Conservation (phyloP, 2,113 vertebrate species). For the Pterocles burchelli region DNA sequence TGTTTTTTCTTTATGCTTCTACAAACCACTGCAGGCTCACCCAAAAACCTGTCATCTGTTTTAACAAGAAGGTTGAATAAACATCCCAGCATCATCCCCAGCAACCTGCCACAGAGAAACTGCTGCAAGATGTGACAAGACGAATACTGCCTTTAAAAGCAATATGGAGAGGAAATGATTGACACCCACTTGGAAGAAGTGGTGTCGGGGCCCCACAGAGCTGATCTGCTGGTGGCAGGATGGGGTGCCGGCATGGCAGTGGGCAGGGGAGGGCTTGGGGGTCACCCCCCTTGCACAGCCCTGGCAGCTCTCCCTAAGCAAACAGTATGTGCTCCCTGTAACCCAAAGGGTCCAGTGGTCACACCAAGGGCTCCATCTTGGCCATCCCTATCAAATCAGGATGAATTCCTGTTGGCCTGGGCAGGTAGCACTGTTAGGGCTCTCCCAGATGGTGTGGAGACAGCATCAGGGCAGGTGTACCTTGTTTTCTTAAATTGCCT, state of each 20-base stretch:
- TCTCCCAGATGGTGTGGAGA: neutral
- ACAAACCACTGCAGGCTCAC: neutral
- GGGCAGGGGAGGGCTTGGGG: neutral
- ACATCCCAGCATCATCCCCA: slow-evolving; percentile 41
- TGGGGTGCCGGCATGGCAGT: neutral
- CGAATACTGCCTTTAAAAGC: neutral
- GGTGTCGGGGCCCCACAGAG: neutral
- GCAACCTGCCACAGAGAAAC: slow-evolving; percentile 48
- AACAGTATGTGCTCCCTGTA: neutral
- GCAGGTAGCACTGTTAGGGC: neutral
- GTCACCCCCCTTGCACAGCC: neutral
- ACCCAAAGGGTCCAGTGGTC: neutral
- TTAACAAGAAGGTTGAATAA: slow-evolving; percentile 53
- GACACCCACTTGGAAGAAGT: neutral
- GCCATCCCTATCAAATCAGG: neutral
- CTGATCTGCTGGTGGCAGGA: neutral
- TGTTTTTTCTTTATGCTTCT: slow-evolving; percentile 22
- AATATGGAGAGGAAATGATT: neutral
- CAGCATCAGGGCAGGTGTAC: neutral
- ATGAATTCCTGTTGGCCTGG: neutral
- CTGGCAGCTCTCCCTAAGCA: neutral
- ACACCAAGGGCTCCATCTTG: rapidly evolving
- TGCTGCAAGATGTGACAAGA: slow-evolving; percentile 57
- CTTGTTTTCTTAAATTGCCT: neutral
- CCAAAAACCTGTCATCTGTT: slow-evolving; percentile 55